Evolutionary conservation across 2,888 invertebrate genomes (phyloP).

Genomic region (Ctenicera cuprea): DNA sequence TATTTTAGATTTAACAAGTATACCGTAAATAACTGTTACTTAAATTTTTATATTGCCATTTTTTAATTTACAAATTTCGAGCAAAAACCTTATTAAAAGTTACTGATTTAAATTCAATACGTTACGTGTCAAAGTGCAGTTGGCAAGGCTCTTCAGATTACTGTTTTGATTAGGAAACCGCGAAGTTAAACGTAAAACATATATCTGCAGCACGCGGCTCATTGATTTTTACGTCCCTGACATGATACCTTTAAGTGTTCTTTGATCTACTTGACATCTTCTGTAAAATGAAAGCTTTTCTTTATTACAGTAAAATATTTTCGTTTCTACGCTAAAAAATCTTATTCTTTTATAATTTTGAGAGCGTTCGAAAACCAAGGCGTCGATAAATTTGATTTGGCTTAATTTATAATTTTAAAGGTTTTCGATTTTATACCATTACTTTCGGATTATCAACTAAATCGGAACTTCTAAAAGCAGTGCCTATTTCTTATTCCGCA

Average conservation of each 20-base stretch:
- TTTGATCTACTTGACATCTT: constrained; percentile 36
- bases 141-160: constrained; percentile 40
- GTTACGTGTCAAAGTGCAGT: constrained; percentile 42
- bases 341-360: neutral
- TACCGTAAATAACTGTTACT: no score
- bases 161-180: constrained; percentile 35
- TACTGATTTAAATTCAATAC: constrained; percentile 31
- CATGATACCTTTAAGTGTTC: constrained; percentile 37
- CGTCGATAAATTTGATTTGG: no score
- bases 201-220: constrained; percentile 23
- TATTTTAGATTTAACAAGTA: no score
- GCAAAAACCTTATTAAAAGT: neutral
- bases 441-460: neutral
- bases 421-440: neutral
- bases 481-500: no score
- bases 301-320: neutral
- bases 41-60: no score
- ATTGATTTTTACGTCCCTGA: constrained; percentile 39
- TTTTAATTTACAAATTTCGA: no score
- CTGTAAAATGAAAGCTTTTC: constrained; percentile 2
- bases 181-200: neutral
- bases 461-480: neutral
- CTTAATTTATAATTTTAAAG: no score
- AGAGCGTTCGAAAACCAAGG: no score
- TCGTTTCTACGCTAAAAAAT: neutral